These are phyloP conservation scores for Bradysia coprophila DNA, from an alignment of 1,140 invertebrate genomes.

Conservation along the genomic window DNA sequence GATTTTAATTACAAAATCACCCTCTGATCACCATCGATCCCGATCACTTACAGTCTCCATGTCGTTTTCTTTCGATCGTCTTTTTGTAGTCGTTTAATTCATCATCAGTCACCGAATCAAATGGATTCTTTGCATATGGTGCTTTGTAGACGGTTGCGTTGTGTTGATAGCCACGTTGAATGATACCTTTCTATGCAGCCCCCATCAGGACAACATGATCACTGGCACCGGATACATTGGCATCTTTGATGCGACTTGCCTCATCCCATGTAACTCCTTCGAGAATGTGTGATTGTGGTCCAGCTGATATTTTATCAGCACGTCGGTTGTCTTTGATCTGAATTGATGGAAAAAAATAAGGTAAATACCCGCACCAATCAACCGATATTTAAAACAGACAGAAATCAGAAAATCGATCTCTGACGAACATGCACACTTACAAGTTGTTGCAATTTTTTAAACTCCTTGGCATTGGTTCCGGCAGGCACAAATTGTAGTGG, in stretches of 20 bases:
- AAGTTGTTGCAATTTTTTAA: slow-evolving; percentile 91
- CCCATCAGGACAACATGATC: slow-evolving; percentile 81
- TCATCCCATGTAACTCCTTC: slow-evolving; percentile 97
- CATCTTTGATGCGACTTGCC: slow-evolving; percentile 82
- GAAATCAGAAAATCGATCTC: no score
- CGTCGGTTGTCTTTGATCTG: slow-evolving; percentile 92
- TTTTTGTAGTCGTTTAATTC: slow-evolving; percentile 83
- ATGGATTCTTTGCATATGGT: slow-evolving; percentile 96
- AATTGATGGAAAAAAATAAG: background rate
- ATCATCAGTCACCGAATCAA: slow-evolving; percentile 83
- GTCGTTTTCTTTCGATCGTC: slow-evolving; percentile 61
- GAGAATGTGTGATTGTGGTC: slow-evolving; percentile 92
- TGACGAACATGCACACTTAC: no score
- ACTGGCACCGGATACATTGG: slow-evolving; percentile 52
- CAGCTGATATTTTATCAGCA: slow-evolving; percentile 86
- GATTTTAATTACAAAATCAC: background rate
- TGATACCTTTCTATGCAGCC: slow-evolving; percentile 92
- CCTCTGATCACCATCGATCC: no score
- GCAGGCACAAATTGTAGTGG: slow-evolving; percentile 94
- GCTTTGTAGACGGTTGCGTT: slow-evolving; percentile 95
- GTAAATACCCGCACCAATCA: no score
- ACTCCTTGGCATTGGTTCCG: slow-evolving; percentile 91
- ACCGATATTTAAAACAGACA: no score
- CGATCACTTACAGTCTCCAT: slow-evolving; percentile 52
- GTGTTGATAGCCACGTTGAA: slow-evolving; percentile 95